These are phyloP conservation scores for Parauchenoglanis ngamensis DNA, from an alignment of 2,797 vertebrate genomes.

Conservation along the genomic window DNA sequence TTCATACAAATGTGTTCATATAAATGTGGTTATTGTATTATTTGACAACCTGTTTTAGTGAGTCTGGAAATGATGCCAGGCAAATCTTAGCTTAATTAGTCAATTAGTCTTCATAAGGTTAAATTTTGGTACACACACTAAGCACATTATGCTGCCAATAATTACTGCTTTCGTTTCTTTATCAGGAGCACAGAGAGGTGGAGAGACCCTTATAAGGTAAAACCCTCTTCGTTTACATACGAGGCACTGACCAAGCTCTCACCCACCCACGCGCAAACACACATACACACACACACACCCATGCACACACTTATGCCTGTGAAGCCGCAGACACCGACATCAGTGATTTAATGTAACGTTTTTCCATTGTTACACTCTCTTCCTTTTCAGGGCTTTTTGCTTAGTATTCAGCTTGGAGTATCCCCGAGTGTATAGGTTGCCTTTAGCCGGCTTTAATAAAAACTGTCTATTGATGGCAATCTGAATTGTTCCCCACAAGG, in stretches of 20 bases:
- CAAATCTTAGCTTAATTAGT: neutral
- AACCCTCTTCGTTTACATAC: conserved; percentile 27
- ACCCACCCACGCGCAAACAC: conserved; percentile 16
- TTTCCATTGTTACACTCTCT: conserved; percentile 64
- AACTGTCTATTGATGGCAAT: conserved; percentile 31
- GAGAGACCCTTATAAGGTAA: conserved; percentile 68
- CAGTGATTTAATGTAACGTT: conserved; percentile 77
- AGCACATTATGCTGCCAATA: conserved; percentile 21
- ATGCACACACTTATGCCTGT: conserved; percentile 32
- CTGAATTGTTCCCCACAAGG: conserved; percentile 29
- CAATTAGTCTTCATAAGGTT: neutral
- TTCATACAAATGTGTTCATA: neutral
- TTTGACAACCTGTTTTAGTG: neutral
- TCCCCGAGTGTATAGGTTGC: conserved; percentile 4
- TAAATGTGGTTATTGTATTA: neutral
- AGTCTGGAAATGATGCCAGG: neutral
- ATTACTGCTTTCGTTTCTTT: conserved; percentile 33
- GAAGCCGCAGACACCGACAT: conserved; percentile 66
- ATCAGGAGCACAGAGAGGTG: conserved; percentile 57
- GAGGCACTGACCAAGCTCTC: conserved; percentile 32
- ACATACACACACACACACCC: conserved; percentile 22
- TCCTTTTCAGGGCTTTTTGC: conserved; percentile 59
- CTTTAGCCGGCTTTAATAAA: conserved; percentile 44
- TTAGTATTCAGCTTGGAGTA: conserved; percentile 16
- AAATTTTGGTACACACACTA: neutral